Evolutionary conservation across 2,888 invertebrate species (phyloP).

Genomic region (Agrotis exclamationis): DNA sequence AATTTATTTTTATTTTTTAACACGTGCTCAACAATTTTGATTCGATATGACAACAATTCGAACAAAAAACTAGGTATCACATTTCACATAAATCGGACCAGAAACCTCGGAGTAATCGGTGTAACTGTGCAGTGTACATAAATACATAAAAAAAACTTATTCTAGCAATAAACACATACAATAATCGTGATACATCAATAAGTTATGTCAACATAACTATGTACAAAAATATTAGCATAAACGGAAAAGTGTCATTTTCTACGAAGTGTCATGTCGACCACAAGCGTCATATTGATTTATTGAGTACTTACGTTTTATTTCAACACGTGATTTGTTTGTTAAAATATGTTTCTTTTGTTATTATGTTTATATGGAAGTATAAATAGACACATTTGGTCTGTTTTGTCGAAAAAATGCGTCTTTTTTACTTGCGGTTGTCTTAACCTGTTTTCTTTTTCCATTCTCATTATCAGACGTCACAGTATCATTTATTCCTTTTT

Average conservation of each 20-base stretch:
- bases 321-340: constrained; percentile 6
- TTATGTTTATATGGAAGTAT: neutral
- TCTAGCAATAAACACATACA: neutral
- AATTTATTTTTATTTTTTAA: no score
- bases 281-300: neutral
- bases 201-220: constrained; percentile 15
- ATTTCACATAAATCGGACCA: no score
- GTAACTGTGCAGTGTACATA: no score
- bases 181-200: constrained; percentile 31
- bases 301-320: constrained; percentile 4
- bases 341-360: constrained; percentile 17
- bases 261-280: constrained; percentile 7
- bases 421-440: no score
- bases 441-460: no score
- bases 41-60: no score
- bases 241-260: constrained; percentile 23
- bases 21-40: no score
- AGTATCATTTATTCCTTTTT: no score
- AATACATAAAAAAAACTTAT: no score
- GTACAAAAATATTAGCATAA: constrained; percentile 12
- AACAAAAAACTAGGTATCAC: no score
- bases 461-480: no score
- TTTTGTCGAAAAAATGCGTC: neutral
- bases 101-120: no score
- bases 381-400: neutral